Conservation (phyloP, 2,797 vertebrate species). For the Columba guinea region DNA sequence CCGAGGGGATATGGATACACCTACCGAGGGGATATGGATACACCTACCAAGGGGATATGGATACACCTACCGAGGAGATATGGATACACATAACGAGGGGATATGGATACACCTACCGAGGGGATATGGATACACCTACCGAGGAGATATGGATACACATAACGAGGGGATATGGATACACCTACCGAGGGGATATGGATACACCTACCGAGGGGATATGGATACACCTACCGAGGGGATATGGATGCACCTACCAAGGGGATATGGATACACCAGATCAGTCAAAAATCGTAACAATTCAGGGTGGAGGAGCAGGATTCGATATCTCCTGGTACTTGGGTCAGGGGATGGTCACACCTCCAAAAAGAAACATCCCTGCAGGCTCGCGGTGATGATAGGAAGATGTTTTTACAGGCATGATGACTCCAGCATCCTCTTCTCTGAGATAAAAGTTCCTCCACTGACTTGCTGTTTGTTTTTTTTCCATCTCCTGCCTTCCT, state of each 20-base stretch:
- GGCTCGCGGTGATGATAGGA: too few species aligned
- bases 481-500: background rate
- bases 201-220: too few species aligned
- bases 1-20: background rate
- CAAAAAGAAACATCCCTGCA: background rate
- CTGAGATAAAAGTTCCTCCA: fast-evolving
- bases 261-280: too few species aligned
- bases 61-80: too few species aligned
- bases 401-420: background rate
- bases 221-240: too few species aligned
- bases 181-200: background rate
- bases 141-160: too few species aligned
- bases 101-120: too few species aligned
- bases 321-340: background rate
- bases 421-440: background rate
- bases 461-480: background rate
- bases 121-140: background rate
- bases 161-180: background rate
- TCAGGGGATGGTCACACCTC: too few species aligned
- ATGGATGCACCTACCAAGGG: background rate
- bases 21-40: too few species aligned
- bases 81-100: too few species aligned
- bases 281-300: background rate
- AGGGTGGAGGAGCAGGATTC: background rate
- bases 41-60: background rate